phyloP scores from a whole-genome alignment of 2,113 vertebrate species.

The Pterocles gutturalis region DNA sequence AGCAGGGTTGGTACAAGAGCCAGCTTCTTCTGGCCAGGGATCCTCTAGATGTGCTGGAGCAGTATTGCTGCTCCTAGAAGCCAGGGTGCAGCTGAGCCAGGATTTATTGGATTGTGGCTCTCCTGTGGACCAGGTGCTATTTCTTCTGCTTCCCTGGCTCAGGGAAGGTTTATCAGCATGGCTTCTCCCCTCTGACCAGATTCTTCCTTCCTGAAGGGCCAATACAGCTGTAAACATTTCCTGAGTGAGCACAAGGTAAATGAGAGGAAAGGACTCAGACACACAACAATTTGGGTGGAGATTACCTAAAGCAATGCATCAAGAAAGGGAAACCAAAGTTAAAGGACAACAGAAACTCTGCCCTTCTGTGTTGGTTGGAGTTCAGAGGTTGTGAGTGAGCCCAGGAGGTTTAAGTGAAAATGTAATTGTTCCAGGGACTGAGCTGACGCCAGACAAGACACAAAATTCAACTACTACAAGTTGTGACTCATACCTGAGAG shows the following conservation, averaged over 20 bases:
- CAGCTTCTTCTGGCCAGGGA: background rate
- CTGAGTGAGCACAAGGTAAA: background rate
- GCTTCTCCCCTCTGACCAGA: background rate
- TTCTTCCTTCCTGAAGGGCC: background rate
- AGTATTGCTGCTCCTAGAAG: background rate
- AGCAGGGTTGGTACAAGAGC: background rate
- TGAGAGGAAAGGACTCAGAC: background rate
- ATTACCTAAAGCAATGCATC: background rate
- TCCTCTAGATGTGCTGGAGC: background rate
- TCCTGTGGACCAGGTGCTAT: background rate
- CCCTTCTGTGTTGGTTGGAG: background rate
- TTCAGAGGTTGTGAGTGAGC: background rate
- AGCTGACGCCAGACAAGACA: background rate
- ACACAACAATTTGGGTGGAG: background rate
- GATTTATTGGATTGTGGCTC: background rate
- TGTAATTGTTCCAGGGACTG: background rate
- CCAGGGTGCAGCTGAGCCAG: background rate
- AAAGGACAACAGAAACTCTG: background rate
- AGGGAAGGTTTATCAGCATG: background rate
- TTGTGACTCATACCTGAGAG: background rate
- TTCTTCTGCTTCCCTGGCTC: background rate
- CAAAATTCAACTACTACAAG: background rate
- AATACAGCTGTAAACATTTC: background rate
- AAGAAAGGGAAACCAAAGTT: background rate
- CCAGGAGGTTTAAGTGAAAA: background rate